Conservation (phyloP, 2,113 vertebrate genomes). For the Aplodontia rufa region DNA sequence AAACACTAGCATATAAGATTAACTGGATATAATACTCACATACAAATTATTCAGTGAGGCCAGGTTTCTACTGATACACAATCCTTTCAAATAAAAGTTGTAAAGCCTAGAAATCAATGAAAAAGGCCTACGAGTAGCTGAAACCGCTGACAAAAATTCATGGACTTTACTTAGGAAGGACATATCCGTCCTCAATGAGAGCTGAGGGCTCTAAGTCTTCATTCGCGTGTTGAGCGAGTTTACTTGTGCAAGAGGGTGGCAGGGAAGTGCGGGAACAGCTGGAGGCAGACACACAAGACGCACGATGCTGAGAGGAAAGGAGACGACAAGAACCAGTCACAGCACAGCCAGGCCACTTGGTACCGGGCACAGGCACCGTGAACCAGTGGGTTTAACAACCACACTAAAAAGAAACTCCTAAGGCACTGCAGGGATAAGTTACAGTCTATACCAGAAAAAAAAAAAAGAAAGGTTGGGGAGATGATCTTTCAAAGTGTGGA, state of each 20-base stretch:
- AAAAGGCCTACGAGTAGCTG: not conserved
- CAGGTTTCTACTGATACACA: constrained; percentile 3
- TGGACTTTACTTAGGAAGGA: not conserved
- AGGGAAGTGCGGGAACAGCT: not conserved
- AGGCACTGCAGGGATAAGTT: not conserved
- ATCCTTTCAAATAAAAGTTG: constrained; percentile 43
- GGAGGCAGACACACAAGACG: not conserved
- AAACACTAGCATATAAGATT: not conserved
- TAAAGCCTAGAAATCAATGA: constrained; percentile 4
- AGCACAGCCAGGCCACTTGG: not conserved
- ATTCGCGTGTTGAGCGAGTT: constrained; percentile 2
- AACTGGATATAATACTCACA: not conserved
- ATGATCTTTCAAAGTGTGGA: not conserved
- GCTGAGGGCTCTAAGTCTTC: not conserved
- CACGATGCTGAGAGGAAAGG: not conserved
- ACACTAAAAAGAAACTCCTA: not conserved
- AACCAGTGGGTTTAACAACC: not conserved
- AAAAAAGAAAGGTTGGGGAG: not conserved
- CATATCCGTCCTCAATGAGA: not conserved
- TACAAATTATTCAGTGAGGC: not conserved
- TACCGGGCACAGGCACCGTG: rapidly evolving
- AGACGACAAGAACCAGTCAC: not conserved
- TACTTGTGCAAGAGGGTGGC: not conserved
- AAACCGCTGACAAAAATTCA: not conserved
- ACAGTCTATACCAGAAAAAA: not conserved